Conservation (phyloP, 2,113 vertebrate genomes). For the Hyperoodon ampullatus region DNA sequence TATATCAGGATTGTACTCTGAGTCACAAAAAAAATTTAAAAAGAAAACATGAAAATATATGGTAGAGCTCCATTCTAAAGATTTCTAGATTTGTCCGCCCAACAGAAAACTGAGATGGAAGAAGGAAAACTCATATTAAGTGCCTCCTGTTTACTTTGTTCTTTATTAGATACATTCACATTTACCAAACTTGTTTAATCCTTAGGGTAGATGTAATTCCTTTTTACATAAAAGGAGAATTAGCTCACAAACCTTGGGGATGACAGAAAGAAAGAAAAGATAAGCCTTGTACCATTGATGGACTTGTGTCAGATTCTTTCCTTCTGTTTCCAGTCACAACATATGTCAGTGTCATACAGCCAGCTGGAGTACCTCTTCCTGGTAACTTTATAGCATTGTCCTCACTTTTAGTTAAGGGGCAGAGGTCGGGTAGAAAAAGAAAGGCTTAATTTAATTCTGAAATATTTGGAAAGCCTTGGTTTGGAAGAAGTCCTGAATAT, state of each 20-base stretch:
- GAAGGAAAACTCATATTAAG: background rate
- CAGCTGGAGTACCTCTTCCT: background rate
- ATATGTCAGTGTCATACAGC: background rate
- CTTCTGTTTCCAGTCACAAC: background rate
- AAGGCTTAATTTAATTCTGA: background rate
- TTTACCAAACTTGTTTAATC: background rate
- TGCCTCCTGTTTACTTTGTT: background rate
- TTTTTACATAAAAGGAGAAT: background rate
- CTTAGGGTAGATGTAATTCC: background rate
- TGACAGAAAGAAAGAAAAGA: background rate
- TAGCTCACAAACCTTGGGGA: background rate
- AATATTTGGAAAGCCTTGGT: background rate
- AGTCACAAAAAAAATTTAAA: background rate
- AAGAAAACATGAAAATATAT: background rate
- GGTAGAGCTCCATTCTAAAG: background rate
- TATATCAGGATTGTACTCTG: background rate
- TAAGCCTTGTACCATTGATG: background rate
- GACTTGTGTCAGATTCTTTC: background rate
- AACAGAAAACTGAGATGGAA: slow-evolving; percentile 12
- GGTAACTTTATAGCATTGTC: background rate
- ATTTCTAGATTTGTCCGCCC: background rate
- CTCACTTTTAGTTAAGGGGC: background rate
- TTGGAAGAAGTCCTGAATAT: slow-evolving; percentile 22
- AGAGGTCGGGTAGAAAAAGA: background rate
- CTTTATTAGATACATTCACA: background rate